Evolutionary conservation across 2,888 invertebrate genomes (phyloP), one percentile per base, ranked within the genome.

Genomic region (Hirtodrosophila histrioides): DNA sequence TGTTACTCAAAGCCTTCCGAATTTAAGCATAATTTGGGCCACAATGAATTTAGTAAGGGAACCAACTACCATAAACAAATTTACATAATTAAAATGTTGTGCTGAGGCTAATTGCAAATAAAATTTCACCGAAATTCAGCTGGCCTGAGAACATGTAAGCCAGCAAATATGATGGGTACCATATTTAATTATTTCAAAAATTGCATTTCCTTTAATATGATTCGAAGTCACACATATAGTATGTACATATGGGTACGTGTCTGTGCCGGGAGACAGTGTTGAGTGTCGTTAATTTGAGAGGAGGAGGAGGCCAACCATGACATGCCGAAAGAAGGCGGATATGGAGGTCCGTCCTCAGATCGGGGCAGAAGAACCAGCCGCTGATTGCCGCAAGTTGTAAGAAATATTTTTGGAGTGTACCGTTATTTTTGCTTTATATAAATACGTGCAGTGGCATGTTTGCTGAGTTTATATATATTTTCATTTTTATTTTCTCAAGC

Each of bases 121-220:
- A 50, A 75, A 61, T 61, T 70, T 48, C 37, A 24, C 24, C 31
- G 23, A 50, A 54, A 49, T 50, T 63, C 51, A 45, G 4, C 4
- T 11, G 48, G 55, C 8, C n/a, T 35, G 45, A 56, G 75, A 72
- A 51, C 33, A 51, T 35, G 39, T 31, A 11, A 50, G 27, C 40
- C 33, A 27, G 27, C 24, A 75, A 58, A 61, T 56, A 61, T 74
- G 61, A 57, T 58, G 67, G 45, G 51, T 60, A 61, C 69, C 83
- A 82, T 78, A 81, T 81, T 81, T 82, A 82, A 84, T 87, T 84
- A 81, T 82, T 67, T 71, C 55, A 74, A 69, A 80, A 86, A 80
- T 74, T 84, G 81, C 87, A 77, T 68, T 84, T 84, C 68, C 55
- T 64, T 80, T 78, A 43, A 62, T 53, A 63, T 74, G 57, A 69